Evolutionary conservation across 2,113 vertebrate genomes (phyloP).

Genomic region (Malurus cyaneus): DNA sequence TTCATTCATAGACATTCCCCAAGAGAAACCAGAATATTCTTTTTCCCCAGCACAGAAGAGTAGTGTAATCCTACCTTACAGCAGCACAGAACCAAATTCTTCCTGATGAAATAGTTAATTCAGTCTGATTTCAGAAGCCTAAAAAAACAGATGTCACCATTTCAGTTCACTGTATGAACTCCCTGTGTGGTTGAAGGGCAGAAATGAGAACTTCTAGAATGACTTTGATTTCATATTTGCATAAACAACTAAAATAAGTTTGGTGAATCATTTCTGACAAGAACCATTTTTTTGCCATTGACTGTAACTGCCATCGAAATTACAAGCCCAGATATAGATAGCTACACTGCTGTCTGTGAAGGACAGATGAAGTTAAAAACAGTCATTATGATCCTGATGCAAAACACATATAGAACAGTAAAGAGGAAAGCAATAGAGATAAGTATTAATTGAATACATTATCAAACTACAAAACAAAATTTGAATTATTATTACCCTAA

Average conservation of each 20-base stretch:
- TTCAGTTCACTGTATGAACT: neutral
- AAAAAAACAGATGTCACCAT: neutral
- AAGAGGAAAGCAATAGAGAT: neutral
- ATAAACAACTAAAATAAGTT: slow-evolving; percentile 30
- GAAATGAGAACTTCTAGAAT: neutral
- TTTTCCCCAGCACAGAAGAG: neutral
- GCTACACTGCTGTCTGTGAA: neutral
- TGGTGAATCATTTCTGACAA: slow-evolving; percentile 30
- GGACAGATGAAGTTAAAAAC: neutral
- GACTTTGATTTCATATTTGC: neutral
- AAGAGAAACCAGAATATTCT: neutral
- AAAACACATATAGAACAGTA: neutral
- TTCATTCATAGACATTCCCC: rapidly evolving
- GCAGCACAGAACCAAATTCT: neutral
- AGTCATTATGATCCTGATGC: neutral
- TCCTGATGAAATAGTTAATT: neutral
- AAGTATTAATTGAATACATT: neutral
- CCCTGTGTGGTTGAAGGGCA: neutral
- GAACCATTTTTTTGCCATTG: neutral
- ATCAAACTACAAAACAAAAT: neutral
- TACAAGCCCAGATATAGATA: neutral
- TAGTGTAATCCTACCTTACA: neutral
- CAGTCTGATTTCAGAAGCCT: neutral
- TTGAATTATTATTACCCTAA: neutral
- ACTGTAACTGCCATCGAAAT: neutral